phyloP scores from a whole-genome alignment of 2,888 invertebrate species.

The Amphipoea lucens region DNA sequence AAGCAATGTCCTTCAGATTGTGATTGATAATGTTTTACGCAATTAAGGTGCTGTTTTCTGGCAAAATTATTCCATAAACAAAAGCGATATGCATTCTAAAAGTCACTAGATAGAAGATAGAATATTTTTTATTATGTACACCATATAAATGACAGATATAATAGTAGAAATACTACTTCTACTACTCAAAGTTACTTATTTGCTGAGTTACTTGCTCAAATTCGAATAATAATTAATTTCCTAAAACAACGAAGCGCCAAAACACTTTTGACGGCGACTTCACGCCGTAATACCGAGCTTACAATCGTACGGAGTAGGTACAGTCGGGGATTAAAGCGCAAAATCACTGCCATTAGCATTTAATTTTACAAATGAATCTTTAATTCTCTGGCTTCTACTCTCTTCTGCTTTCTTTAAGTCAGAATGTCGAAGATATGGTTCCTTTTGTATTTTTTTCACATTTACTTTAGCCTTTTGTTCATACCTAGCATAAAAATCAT shows the following conservation, averaged over 20 bases:
- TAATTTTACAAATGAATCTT: conserved; percentile 88
- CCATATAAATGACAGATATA: too few relatives aligned
- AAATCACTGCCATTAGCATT: conserved; percentile 87
- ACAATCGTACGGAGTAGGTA: conserved; percentile 77
- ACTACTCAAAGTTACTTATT: too few relatives aligned
- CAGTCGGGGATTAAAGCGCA: conserved; percentile 81
- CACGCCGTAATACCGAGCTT: conserved; percentile 78
- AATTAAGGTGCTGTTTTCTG: too few relatives aligned
- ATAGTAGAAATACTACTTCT: too few relatives aligned
- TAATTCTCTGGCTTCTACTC: conserved; percentile 82
- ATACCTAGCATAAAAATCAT: background rate
- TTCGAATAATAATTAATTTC: background rate
- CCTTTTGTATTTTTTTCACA: background rate
- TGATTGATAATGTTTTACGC: too few relatives aligned
- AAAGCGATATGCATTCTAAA: background rate
- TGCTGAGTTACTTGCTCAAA: background rate
- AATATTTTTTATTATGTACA: too few relatives aligned
- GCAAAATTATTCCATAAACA: background rate
- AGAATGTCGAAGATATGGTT: conserved; percentile 15
- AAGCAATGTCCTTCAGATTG: too few relatives aligned
- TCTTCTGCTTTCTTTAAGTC: conserved; percentile 57
- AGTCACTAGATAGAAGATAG: too few relatives aligned
- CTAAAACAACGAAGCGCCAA: background rate
- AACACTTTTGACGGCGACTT: conserved; percentile 72
- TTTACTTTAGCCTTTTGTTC: background rate